Conservation (phyloP, 2,888 invertebrate genomes). For the Aspidiotus destructor region DNA sequence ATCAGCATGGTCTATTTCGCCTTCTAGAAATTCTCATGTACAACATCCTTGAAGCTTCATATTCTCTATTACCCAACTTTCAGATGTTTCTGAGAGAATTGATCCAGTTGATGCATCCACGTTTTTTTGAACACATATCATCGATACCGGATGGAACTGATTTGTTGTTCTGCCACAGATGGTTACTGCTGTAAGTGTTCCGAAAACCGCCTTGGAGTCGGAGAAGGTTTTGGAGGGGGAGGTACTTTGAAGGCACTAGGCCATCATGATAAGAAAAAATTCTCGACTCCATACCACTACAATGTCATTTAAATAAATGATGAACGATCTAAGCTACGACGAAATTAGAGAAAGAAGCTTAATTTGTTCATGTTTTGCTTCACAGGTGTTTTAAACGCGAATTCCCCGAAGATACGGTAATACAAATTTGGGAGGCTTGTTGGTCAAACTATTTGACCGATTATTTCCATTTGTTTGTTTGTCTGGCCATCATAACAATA, state of each 20-base stretch:
- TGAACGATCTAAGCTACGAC: too few relatives aligned
- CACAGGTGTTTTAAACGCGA: constrained; percentile 83
- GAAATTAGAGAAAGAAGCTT: background rate
- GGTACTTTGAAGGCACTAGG: too few relatives aligned
- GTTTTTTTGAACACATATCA: constrained; percentile 74
- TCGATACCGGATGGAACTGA: constrained; percentile 80
- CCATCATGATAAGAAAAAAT: too few relatives aligned
- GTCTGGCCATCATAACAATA: constrained; percentile 82
- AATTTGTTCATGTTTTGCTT: constrained; percentile 34
- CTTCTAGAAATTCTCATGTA: constrained; percentile 12
- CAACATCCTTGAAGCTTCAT: background rate
- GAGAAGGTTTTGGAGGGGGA: too few relatives aligned
- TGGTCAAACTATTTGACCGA: constrained; percentile 95
- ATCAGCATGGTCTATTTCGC: constrained; percentile 35
- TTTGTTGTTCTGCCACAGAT: constrained; percentile 84
- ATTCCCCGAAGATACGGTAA: constrained; percentile 77
- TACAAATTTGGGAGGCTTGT: constrained; percentile 92
- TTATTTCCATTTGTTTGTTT: constrained; percentile 90
- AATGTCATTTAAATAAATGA: too few relatives aligned
- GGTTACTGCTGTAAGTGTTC: constrained; percentile 71
- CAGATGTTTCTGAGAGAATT: constrained; percentile 75
- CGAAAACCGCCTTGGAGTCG: background rate
- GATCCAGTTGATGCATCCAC: constrained; percentile 79
- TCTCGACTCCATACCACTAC: too few relatives aligned
- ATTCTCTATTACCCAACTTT: constrained; percentile 37